These are phyloP conservation scores for Haemorhous mexicanus DNA, from an alignment of 2,113 vertebrate species.

Conservation along the genomic window DNA sequence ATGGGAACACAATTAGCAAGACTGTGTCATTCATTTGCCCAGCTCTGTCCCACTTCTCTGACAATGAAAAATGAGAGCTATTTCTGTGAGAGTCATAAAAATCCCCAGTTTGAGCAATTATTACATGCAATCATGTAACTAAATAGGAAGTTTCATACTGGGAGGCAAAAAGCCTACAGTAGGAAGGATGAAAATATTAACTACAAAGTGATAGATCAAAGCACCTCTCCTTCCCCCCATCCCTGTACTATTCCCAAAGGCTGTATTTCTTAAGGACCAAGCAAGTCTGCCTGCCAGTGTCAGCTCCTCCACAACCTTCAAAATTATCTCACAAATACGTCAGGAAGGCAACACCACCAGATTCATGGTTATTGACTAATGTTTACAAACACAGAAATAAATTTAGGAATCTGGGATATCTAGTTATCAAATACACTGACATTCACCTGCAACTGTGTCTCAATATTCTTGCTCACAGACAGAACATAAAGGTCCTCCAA, in stretches of 20 bases:
- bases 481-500: not conserved
- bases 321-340: not conserved
- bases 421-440: not conserved
- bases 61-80: not conserved
- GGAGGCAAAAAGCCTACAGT: conserved; percentile 19
- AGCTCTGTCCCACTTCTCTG: not conserved
- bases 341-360: not conserved
- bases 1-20: not conserved
- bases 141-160: conserved; percentile 14
- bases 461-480: not conserved
- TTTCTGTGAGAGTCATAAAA: not conserved
- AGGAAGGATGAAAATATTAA: conserved; percentile 23
- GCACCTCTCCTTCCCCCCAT: not conserved
- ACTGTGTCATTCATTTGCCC: not conserved
- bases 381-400: not conserved
- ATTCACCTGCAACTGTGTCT: not conserved
- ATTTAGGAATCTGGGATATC: not conserved
- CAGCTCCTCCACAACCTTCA: not conserved
- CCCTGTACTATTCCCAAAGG: not conserved
- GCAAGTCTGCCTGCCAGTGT: not conserved
- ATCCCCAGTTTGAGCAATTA: not conserved
- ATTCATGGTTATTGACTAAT: not conserved
- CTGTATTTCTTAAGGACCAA: not conserved
- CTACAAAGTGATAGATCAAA: conserved; percentile 47
- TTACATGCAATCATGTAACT: conserved; percentile 1